A percentile compares a stretch with the other conserved stretches of the same genome.
phyloP scores from a whole-genome alignment of 2,888 invertebrate species.

The Sminthurides aquaticus region DNA sequence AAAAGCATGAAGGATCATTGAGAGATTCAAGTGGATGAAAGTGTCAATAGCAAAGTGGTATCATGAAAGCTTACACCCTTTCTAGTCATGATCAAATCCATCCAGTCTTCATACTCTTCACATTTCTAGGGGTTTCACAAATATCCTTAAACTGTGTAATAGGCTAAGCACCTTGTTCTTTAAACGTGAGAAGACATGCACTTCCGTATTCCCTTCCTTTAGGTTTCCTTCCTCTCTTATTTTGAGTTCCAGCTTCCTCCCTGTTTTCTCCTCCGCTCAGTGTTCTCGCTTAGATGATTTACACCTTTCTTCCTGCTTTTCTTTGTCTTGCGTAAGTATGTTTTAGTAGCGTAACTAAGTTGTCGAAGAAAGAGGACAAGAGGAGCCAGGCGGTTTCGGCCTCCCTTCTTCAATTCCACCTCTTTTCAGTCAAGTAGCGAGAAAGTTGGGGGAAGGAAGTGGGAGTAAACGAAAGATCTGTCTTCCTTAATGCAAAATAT shows the following conservation, averaged over 20 bases:
- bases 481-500: no score
- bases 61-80: not conserved
- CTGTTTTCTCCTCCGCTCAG: no score
- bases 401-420: no score
- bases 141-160: conserved; percentile 13
- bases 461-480: no score
- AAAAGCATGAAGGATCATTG: conserved; percentile 4
- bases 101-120: not conserved
- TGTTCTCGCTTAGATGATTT: no score
- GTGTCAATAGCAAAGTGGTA: conserved; percentile 20
- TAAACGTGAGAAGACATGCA: not conserved
- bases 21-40: conserved; percentile 23
- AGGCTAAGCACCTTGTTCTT: conserved; percentile 7
- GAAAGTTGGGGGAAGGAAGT: no score
- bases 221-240: not conserved
- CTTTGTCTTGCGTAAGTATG: no score
- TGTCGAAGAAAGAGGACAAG: no score
- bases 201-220: conserved; percentile 3
- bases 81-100: not conserved
- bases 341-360: no score
- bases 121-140: conserved; percentile 6
- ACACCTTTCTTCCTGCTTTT: no score
- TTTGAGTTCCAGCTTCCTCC: not conserved
- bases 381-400: no score
- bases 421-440: no score